A percentile compares a stretch with the other conserved stretches of the same genome.
Evolutionary conservation across 2,797 vertebrate genomes (phyloP).

Genomic region (Chiloscyllium punctatum): DNA sequence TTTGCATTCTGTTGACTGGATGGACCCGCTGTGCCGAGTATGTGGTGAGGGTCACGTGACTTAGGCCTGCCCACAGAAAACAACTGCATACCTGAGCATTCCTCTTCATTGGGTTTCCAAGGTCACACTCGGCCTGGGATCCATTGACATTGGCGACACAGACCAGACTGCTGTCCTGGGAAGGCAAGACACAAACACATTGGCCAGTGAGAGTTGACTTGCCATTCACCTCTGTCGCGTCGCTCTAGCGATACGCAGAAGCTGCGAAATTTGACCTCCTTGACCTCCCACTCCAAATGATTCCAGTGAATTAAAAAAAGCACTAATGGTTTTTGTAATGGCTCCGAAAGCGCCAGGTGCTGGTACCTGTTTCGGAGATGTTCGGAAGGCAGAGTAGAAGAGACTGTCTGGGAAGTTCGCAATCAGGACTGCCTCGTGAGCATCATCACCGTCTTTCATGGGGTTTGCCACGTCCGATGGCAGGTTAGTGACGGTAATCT

Average conservation of each 20-base stretch:
- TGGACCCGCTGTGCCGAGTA: neutral
- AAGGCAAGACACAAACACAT: neutral
- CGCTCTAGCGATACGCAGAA: too few relatives aligned
- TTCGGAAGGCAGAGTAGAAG: slow-evolving; percentile 68
- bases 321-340: neutral
- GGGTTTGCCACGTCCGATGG: slow-evolving; percentile 68
- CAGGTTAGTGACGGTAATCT: slow-evolving; percentile 74
- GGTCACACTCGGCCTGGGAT: slow-evolving; percentile 76
- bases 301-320: neutral
- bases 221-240: too few relatives aligned
- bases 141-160: slow-evolving; percentile 75
- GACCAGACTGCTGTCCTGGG: slow-evolving; percentile 64
- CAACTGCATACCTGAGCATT: slow-evolving; percentile 55
- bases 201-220: neutral
- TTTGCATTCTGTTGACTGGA: neutral
- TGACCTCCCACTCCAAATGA: neutral
- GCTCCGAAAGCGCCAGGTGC: neutral
- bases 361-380: slow-evolving; percentile 45
- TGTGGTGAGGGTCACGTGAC: too few relatives aligned
- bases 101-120: slow-evolving; percentile 81
- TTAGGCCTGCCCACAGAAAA: too few relatives aligned
- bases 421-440: slow-evolving; percentile 76
- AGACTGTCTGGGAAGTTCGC: slow-evolving; percentile 70
- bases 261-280: neutral
- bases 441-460: slow-evolving; percentile 78